Conservation (phyloP, 2,797 vertebrate genomes). For the Arrhamphus sclerolepis region DNA sequence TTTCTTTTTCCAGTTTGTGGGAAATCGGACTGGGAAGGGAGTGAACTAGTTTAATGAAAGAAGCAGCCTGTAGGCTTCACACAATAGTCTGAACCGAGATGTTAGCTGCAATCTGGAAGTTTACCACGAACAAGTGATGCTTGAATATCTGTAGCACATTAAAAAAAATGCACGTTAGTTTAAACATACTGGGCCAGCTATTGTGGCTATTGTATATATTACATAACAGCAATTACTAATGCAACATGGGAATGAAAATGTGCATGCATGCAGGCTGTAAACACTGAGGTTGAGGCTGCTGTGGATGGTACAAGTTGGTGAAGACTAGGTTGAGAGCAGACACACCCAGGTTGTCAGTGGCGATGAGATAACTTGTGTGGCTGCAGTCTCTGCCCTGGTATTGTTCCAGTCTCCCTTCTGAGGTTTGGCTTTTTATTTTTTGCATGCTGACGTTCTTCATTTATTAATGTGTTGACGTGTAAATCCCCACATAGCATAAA, state of each 20-base stretch:
- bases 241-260: too few species aligned
- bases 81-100: constrained; percentile 20
- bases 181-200: too few species aligned
- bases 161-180: constrained; percentile 4
- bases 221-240: too few species aligned
- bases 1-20: constrained; percentile 5
- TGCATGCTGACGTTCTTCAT: constrained; percentile 7
- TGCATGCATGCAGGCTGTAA: too few species aligned
- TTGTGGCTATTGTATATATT: too few species aligned
- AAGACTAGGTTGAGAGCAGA: constrained; percentile 67
- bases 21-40: background rate
- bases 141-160: background rate
- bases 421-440: constrained; percentile 18
- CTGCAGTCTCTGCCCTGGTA: constrained; percentile 61
- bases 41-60: constrained; percentile 31
- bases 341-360: constrained; percentile 80
- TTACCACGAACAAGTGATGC: constrained; percentile 16
- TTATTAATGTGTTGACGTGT: background rate
- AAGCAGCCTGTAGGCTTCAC: background rate
- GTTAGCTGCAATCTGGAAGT: constrained; percentile 31
- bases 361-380: constrained; percentile 73
- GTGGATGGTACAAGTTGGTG: constrained; percentile 59
- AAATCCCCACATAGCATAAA: background rate
- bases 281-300: constrained; percentile 22
- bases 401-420: constrained; percentile 38